Percentiles rank a stretch among this genome's conserved stretches.
These are phyloP conservation scores for Timandra comae DNA, from an alignment of 2,888 invertebrate species.

Conservation along the genomic window DNA sequence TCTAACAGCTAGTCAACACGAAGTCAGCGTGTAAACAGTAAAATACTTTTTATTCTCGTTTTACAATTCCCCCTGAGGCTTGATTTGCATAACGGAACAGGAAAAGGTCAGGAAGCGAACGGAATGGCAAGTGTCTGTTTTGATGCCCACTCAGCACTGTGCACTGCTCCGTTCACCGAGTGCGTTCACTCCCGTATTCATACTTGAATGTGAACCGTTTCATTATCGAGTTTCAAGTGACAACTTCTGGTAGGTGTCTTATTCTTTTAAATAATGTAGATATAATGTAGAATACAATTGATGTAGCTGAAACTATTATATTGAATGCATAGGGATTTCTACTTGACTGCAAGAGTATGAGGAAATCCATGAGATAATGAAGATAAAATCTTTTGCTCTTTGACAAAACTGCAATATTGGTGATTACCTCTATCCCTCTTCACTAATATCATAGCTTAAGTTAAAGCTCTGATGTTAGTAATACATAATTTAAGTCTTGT, in stretches of 20 bases:
- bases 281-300: too few species aligned
- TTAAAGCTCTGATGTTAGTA: too few species aligned
- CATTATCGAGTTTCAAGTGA: neutral
- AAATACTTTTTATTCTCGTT: conserved; percentile 73
- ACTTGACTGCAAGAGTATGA: too few species aligned
- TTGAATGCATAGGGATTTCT: too few species aligned
- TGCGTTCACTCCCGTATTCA: conserved; percentile 28
- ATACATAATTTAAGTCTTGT: too few species aligned
- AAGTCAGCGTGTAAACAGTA: conserved; percentile 70
- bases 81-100: conserved; percentile 75
- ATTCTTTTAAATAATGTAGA: too few species aligned
- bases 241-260: neutral
- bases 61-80: conserved; percentile 62
- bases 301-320: too few species aligned
- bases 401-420: too few species aligned
- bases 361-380: too few species aligned
- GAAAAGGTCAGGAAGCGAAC: conserved; percentile 76
- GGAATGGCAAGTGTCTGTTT: conserved; percentile 71
- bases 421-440: too few species aligned
- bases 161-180: conserved; percentile 39
- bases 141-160: conserved; percentile 63
- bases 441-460: too few species aligned
- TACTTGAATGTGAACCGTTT: conserved; percentile 27
- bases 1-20: conserved; percentile 54
- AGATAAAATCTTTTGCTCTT: too few species aligned